A percentile compares a stretch with the other conserved stretches of the same genome.
phyloP scores from a whole-genome alignment of 2,113 vertebrate genomes.

The Myrmophylax atrothorax region DNA sequence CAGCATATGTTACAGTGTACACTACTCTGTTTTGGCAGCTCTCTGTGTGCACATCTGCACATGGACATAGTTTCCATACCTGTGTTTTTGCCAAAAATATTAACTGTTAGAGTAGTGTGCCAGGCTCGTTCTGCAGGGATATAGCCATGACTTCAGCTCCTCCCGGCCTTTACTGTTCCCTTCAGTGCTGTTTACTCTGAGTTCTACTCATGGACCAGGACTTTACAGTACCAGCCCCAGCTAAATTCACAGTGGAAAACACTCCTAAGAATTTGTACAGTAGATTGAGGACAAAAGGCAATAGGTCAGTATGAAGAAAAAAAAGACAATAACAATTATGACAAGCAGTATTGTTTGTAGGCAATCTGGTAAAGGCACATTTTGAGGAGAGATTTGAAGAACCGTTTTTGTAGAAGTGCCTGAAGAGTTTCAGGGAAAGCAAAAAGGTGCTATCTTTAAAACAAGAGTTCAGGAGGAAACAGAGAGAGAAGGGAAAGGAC shows the following conservation, averaged over 20 bases:
- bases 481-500: background rate
- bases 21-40: conserved; percentile 14
- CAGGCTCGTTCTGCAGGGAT: conserved; percentile 14
- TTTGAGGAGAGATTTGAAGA: background rate
- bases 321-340: background rate
- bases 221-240: background rate
- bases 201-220: background rate
- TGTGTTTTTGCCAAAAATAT: conserved; percentile 40
- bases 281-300: background rate
- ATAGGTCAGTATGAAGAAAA: background rate
- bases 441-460: background rate
- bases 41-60: conserved; percentile 33
- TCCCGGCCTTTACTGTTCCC: conserved; percentile 7
- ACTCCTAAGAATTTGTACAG: background rate
- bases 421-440: background rate
- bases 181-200: background rate
- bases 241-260: background rate
- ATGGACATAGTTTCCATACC: conserved; percentile 23
- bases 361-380: background rate
- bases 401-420: background rate
- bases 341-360: background rate
- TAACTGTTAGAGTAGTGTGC: background rate
- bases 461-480: background rate
- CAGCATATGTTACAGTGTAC: background rate
- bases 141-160: background rate